Evolutionary conservation across 2,797 vertebrate species (phyloP).

Genomic region (Cyprinodon diabolis): DNA sequence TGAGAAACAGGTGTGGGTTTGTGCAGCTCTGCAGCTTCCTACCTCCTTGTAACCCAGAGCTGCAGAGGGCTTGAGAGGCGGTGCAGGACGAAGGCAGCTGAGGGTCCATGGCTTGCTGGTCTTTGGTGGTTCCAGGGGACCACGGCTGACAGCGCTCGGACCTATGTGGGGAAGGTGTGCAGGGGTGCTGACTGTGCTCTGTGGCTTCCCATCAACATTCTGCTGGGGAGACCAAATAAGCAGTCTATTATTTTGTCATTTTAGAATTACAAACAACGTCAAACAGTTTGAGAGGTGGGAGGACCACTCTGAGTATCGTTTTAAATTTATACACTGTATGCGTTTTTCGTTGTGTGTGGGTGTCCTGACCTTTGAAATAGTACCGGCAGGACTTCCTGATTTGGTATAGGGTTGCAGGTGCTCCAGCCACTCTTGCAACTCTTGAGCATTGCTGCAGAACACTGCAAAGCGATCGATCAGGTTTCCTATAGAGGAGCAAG

Average conservation of each 20-base stretch:
- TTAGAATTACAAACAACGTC: conserved; percentile 15
- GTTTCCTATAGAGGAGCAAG: conserved; percentile 62
- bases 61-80: conserved; percentile 96
- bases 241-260: neutral
- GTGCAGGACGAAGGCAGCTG: conserved; percentile 95
- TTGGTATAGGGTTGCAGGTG: conserved; percentile 89
- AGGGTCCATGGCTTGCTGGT: conserved; percentile 95
- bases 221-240: conserved; percentile 22
- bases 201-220: conserved; percentile 72
- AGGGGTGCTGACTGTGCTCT: conserved; percentile 67
- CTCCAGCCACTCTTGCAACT: conserved; percentile 95
- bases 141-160: conserved; percentile 84
- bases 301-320: conserved; percentile 28
- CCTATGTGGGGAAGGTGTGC: conserved; percentile 80
- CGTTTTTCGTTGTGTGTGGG: neutral
- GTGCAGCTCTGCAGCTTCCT: conserved; percentile 48
- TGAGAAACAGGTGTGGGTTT: conserved; percentile 20
- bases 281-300: conserved; percentile 37
- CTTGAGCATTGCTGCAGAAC: conserved; percentile 87
- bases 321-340: conserved; percentile 13
- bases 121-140: conserved; percentile 92
- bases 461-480: conserved; percentile 86
- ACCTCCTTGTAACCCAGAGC: conserved; percentile 99
- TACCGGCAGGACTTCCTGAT: conserved; percentile 84
- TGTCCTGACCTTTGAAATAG: conserved; percentile 80